phyloP scores from a whole-genome alignment of 2,888 invertebrate species.

The Linnaemya vulpina region DNA sequence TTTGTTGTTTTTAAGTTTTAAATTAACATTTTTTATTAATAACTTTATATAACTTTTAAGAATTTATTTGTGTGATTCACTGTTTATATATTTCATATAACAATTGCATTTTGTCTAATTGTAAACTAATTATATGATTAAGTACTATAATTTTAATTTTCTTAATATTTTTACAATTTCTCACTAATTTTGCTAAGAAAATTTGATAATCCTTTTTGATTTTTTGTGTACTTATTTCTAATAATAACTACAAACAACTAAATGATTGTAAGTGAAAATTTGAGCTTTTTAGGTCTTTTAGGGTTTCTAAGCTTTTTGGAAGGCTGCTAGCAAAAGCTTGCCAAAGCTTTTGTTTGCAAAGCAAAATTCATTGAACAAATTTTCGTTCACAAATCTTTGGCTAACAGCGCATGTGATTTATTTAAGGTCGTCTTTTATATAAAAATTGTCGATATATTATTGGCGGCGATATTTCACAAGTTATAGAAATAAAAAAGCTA shows the following conservation, averaged over 20 bases:
- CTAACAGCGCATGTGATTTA: conserved; percentile 4
- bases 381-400: conserved; percentile 45
- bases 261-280: conserved; percentile 40
- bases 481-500: too few relatives aligned
- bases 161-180: conserved; percentile 12
- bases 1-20: conserved; percentile 19
- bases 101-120: conserved; percentile 16
- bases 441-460: too few relatives aligned
- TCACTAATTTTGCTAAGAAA: conserved; percentile 28
- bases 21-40: conserved; percentile 19
- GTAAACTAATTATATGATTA: background rate
- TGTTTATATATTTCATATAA: background rate
- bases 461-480: too few relatives aligned
- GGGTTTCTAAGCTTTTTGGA: conserved; percentile 60
- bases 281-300: conserved; percentile 60
- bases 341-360: conserved; percentile 39
- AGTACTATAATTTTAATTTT: background rate
- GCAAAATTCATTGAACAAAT: conserved; percentile 33
- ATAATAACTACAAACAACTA: conserved; percentile 67
- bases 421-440: background rate
- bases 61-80: background rate
- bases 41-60: conserved; percentile 51
- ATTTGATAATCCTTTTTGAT: conserved; percentile 35
- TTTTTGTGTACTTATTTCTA: conserved; percentile 52
- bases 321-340: conserved; percentile 20